Conservation (phyloP, 1,140 invertebrate genomes). For the Ruditapes philippinarum region DNA sequence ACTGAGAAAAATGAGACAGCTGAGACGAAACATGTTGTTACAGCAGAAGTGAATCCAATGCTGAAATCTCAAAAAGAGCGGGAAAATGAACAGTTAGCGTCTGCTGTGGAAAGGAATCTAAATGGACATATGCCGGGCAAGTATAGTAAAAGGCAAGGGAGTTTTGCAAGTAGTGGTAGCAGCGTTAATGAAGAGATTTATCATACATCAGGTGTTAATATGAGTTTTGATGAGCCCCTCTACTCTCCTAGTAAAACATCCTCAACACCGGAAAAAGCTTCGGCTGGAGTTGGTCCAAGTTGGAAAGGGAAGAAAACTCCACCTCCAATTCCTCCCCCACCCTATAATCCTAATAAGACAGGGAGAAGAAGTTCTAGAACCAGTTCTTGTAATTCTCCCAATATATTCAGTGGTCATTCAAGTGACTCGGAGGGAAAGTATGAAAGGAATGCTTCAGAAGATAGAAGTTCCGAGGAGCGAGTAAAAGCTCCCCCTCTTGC, state of each 20-base stretch:
- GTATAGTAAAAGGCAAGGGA: conserved; percentile 44
- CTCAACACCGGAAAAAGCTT: conserved; percentile 28
- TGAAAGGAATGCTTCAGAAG: conserved; percentile 14
- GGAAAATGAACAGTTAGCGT: conserved; percentile 48
- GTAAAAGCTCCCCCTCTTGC: conserved; percentile 77
- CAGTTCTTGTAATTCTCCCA: conserved; percentile 52
- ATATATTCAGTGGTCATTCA: conserved; percentile 57
- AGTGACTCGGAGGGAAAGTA: conserved; percentile 61
- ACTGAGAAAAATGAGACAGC: conserved; percentile 33
- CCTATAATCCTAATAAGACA: conserved; percentile 61
- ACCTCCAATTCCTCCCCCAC: conserved; percentile 54
- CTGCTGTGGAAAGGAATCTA: conserved; percentile 49
- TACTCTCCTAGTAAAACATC: conserved; percentile 70
- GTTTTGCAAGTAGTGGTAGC: conserved; percentile 69
- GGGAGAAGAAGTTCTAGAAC: conserved; percentile 38
- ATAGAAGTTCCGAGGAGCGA: conserved; percentile 42
- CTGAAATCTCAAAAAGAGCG: conserved; percentile 53
- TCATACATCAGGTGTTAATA: conserved; percentile 75
- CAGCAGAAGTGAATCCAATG: conserved; percentile 58
- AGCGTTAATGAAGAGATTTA: conserved; percentile 70
- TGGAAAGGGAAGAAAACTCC: conserved; percentile 52
- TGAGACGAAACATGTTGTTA: conserved; percentile 44
- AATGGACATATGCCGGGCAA: conserved; percentile 36
- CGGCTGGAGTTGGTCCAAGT: conserved; percentile 1
- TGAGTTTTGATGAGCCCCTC: conserved; percentile 84